A percentile compares a stretch with the other conserved stretches of the same genome.
Evolutionary conservation across 2,797 vertebrate genomes (phyloP).

Genomic region (Fringilla coelebs): DNA sequence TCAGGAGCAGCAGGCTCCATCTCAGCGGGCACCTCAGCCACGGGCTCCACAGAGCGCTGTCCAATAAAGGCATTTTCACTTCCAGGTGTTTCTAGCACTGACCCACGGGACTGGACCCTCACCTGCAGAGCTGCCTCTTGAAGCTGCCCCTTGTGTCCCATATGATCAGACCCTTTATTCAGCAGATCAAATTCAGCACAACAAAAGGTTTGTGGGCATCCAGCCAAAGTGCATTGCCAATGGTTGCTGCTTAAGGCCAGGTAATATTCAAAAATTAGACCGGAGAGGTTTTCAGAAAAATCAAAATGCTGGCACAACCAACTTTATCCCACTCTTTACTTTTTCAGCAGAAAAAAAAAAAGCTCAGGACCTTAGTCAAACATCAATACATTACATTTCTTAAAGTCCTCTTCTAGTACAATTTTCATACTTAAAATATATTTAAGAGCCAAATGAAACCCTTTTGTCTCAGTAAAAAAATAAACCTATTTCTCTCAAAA

Average conservation of each 20-base stretch:
- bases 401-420: background rate
- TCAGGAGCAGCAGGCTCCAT: background rate
- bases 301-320: background rate
- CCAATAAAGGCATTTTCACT: background rate
- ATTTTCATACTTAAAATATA: background rate
- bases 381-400: background rate
- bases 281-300: background rate
- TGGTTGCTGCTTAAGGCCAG: background rate
- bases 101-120: background rate
- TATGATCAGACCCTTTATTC: background rate
- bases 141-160: background rate
- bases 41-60: background rate
- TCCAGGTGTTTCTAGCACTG: background rate
- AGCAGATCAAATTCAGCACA: background rate
- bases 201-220: background rate
- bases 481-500: background rate
- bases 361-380: background rate
- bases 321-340: background rate
- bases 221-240: background rate
- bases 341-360: background rate
- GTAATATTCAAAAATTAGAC: background rate
- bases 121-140: background rate
- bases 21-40: fast-evolving
- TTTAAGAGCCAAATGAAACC: background rate
- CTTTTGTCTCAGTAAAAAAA: background rate